Evolutionary conservation across 2,797 vertebrate genomes (phyloP).

Genomic region (Danio choprae): DNA sequence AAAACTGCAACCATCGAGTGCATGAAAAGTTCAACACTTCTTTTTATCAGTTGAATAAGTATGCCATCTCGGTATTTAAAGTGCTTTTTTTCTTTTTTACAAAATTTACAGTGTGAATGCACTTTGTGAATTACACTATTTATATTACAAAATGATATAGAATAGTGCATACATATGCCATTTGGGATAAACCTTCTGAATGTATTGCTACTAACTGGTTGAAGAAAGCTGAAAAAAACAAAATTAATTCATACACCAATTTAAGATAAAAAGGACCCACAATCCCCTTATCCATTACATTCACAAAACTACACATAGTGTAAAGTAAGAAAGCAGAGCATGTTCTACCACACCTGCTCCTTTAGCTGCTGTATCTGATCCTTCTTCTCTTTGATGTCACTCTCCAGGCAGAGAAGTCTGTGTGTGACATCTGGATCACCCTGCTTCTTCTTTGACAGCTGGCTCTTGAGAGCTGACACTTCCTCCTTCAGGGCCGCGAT

Average conservation of each 20-base stretch:
- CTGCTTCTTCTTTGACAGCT: slow-evolving; percentile 61
- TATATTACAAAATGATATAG: too few relatives aligned
- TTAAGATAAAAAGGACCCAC: slow-evolving; percentile 57
- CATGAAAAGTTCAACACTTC: too few relatives aligned
- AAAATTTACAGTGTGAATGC: too few relatives aligned
- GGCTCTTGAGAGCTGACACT: slow-evolving; percentile 68
- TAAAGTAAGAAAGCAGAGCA: neutral
- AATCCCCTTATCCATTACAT: slow-evolving; percentile 84
- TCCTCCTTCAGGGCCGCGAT: slow-evolving; percentile 72
- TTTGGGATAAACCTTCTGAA: neutral
- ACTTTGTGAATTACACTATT: too few relatives aligned
- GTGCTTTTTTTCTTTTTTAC: too few relatives aligned
- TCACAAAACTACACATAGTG: neutral
- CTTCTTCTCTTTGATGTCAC: slow-evolving; percentile 68
- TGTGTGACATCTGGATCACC: slow-evolving; percentile 55
- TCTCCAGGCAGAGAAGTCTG: slow-evolving; percentile 63
- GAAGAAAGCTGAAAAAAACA: neutral
- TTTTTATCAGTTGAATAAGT: too few relatives aligned
- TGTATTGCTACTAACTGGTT: neutral
- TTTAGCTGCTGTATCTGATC: slow-evolving; percentile 77
- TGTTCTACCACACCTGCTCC: slow-evolving; percentile 72
- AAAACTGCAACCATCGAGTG: too few relatives aligned
- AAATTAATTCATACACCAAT: neutral
- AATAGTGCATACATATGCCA: too few relatives aligned
- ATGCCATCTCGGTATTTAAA: too few relatives aligned